Base-by-base conservation (phyloP, 2,113 vertebrate genomes). In the Pachyramphus minor region DNA sequence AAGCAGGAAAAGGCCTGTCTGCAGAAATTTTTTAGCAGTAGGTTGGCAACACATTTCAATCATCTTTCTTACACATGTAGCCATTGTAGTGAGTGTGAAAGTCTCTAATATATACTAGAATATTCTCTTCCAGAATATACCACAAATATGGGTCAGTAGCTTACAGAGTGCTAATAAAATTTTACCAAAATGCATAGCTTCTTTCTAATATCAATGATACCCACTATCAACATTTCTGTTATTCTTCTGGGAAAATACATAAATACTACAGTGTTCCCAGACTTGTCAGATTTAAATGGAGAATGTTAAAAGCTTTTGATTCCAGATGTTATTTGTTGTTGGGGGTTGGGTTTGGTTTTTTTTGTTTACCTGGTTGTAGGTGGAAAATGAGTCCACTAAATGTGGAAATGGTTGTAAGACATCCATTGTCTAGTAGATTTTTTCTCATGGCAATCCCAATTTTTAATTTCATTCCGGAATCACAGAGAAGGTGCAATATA, bases 341-440 rank as follows among this genome's bases (percentile, higher is more conserved):
- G 55, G 59, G 19, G 25, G 16, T 58, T 62, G 10, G 15, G 49
- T 24, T 49, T 23, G 47, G 12, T 49, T 59, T 60, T 59, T 60
- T 74, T 62, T 59, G 25, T 21, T 85, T 68, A 76, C n/a, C 28
- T 67, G 69, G 79, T 81, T 89, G 87, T 75, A 49, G 86, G 47
- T 91, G 49, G 52, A 96, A 96, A 96, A 87, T 84, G 2, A 89
- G 33, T 44, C 73, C 52, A 89, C 80, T 95, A 89, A 90, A 86
- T 17, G 28, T 63, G 41, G 23, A 93, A 75, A 71, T 86, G 49
- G 19, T 55, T 81, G 30, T 30, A 50, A 62, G 16, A 78, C 64
- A 76, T 50, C 73, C 17, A 22, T 55, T 92, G 75, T 92, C 95
- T 58, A 50, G 24, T 63, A 85, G 71, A 66, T 91, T 96, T 80